Percentiles rank a stretch among this genome's conserved stretches.
phyloP scores from a whole-genome alignment of 2,797 vertebrate species.

The Setipinna tenuifilis region DNA sequence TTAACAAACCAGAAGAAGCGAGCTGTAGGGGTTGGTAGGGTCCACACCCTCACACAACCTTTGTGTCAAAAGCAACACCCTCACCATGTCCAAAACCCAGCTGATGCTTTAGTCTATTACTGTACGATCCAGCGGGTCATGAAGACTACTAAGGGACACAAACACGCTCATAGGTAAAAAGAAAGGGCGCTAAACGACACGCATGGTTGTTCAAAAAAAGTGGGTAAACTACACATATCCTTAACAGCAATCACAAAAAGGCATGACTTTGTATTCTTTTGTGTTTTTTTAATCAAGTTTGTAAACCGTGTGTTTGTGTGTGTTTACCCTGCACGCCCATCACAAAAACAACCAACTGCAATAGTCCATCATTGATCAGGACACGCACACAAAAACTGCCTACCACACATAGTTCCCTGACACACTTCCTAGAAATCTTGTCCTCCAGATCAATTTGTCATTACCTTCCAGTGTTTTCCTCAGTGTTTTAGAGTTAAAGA shows the following conservation, averaged over 20 bases:
- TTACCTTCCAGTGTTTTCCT: not conserved
- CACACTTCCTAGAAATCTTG: not conserved
- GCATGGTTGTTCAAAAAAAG: too few relatives aligned
- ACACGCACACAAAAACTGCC: not conserved
- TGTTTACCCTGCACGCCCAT: not conserved
- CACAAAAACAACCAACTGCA: not conserved
- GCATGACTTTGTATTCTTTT: too few relatives aligned
- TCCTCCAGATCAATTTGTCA: not conserved
- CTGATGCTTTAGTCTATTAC: not conserved
- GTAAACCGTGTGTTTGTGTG: too few relatives aligned
- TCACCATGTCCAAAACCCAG: not conserved
- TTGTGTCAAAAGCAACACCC: not conserved
- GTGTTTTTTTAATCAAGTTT: too few relatives aligned
- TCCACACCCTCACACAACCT: not conserved
- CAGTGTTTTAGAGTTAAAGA: too few relatives aligned
- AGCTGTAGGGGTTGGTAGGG: not conserved
- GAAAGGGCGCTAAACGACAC: too few relatives aligned
- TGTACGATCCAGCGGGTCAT: not conserved
- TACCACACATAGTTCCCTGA: not conserved
- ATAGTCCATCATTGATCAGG: not conserved
- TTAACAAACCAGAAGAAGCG: conserved; percentile 29
- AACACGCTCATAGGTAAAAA: not conserved
- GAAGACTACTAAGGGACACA: not conserved
- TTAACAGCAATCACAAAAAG: too few relatives aligned
- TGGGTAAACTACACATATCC: too few relatives aligned